A percentile compares a stretch with the other conserved stretches of the same genome.
phyloP scores from a whole-genome alignment of 1,140 invertebrate genomes.

The Drosophila kikkawai region DNA sequence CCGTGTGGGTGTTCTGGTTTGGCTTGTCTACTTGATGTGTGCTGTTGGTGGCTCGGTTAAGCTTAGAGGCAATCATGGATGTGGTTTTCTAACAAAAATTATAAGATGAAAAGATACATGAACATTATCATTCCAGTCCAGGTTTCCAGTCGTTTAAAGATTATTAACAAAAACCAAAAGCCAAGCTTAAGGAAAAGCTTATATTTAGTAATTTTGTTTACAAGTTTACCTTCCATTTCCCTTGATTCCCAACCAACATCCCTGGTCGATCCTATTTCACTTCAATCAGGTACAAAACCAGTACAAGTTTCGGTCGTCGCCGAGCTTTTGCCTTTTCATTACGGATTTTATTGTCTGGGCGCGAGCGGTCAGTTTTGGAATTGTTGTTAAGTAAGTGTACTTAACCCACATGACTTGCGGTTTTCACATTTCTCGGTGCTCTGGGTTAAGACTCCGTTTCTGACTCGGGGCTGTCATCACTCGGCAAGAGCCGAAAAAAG shows the following conservation, averaged over 20 bases:
- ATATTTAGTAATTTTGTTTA: background rate
- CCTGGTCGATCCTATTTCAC: slow-evolving; percentile 27
- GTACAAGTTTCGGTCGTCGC: slow-evolving; percentile 17
- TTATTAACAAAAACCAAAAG: background rate
- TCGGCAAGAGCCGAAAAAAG: slow-evolving; percentile 53
- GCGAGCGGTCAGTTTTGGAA: slow-evolving; percentile 71
- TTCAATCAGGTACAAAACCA: slow-evolving; percentile 16
- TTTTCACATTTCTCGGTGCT: slow-evolving; percentile 51
- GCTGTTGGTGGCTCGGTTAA: slow-evolving; percentile 24
- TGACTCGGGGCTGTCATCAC: slow-evolving; percentile 66
- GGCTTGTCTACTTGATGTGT: slow-evolving; percentile 14
- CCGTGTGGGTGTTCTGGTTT: slow-evolving; percentile 40
- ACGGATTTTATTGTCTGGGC: slow-evolving; percentile 70
- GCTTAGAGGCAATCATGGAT: slow-evolving; percentile 2
- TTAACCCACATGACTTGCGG: slow-evolving; percentile 82
- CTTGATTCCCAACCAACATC: slow-evolving; percentile 13
- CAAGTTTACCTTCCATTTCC: background rate
- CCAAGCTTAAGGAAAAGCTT: background rate
- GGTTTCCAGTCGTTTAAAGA: background rate
- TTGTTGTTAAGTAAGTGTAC: slow-evolving; percentile 83
- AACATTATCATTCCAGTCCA: background rate
- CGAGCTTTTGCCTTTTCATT: slow-evolving; percentile 66
- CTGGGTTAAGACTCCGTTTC: slow-evolving; percentile 20
- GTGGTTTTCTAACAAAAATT: background rate
- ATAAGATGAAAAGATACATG: background rate